Evolutionary conservation across 2,797 vertebrate species (phyloP), one percentile per base, ranked within the genome.

Genomic region (Gambelia wislizenii): DNA sequence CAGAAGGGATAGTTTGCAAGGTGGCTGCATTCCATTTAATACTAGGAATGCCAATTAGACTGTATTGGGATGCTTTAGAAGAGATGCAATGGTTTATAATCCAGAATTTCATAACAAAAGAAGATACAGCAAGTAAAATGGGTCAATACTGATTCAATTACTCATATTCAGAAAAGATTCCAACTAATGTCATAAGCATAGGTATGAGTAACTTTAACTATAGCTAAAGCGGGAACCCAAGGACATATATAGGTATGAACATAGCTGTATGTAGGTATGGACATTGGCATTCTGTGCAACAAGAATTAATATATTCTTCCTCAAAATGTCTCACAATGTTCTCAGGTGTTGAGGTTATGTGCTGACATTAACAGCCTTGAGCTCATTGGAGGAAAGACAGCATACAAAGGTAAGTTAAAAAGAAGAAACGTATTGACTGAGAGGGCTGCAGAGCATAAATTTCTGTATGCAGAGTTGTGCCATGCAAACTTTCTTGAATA

Each of bases 151-250:
- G n/a, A 59, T 25, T 93, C 9, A 2, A 56, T 7, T 25, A 6
- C 42, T 10, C 61, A 14, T 10, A 10, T 67, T 47, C 2, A 49
- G 36, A 13, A 87, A 83, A 81, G 22, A 25, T 87, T 84, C 39
- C 5, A 14, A 3, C 16, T 56, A 0, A 0, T 39, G 74, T 56
- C 39, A 86, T 49, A 18, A 9, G 30, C 27, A n/a, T n/a, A 49
- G 30, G 9, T 54, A 80, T 12, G n/a, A 61, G 42, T 85, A 85
- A 47, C 56, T 33, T n/a, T 76, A 42, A 27, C 18, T 10, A 76
- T 76, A 52, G 7, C 52, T n/a, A 2, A 44, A 47, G 52, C 18
- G 70, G 3, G 8, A 30, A 61, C 10, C 7, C 54, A 44, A 36
- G n/a, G 69, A 14, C 18, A 74, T 39, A 39, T 2, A 12, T 36